A percentile compares a stretch with the other conserved stretches of the same genome.
phyloP scores from a whole-genome alignment of 30 jellyfish, hydroid and myxozoan species.

The Phacellophora camtschatica region DNA sequence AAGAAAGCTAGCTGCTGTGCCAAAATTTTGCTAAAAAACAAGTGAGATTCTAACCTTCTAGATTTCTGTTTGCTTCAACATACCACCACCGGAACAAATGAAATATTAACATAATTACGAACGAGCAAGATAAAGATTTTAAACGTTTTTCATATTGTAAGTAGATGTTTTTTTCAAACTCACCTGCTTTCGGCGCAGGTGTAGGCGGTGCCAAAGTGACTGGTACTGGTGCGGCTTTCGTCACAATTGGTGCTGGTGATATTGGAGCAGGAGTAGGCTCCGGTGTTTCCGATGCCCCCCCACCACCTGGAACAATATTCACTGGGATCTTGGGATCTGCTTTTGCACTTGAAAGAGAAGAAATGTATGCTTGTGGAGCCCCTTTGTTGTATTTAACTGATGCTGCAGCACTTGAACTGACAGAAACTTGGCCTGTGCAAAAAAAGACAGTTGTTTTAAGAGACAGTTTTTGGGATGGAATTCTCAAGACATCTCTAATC shows the following conservation, averaged over 20 bases:
- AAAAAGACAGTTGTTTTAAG: no score
- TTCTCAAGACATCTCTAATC: no score
- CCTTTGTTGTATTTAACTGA: constrained; percentile 88
- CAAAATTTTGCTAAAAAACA: no score
- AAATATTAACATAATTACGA: no score
- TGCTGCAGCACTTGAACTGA: constrained; percentile 96
- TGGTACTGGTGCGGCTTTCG: neutral
- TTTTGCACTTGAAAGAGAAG: constrained; percentile 88
- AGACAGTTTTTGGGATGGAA: no score
- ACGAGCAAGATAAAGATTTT: no score
- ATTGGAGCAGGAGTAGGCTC: constrained; percentile 39
- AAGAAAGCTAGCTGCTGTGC: no score
- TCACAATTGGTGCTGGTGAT: neutral
- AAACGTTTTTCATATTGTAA: no score
- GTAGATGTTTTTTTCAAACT: neutral
- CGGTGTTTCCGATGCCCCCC: constrained; percentile 65
- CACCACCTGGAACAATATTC: constrained; percentile 38
- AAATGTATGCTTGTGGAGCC: constrained; percentile 85
- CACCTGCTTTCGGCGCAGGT: neutral
- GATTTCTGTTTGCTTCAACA: no score
- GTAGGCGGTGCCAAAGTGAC: neutral
- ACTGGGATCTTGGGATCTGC: constrained; percentile 95
- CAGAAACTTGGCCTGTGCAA: constrained; percentile 88
- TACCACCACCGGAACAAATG: no score
- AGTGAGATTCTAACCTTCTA: no score